These are phyloP conservation scores for Luperina testacea DNA, from an alignment of 2,888 invertebrate genomes.

Conservation along the genomic window DNA sequence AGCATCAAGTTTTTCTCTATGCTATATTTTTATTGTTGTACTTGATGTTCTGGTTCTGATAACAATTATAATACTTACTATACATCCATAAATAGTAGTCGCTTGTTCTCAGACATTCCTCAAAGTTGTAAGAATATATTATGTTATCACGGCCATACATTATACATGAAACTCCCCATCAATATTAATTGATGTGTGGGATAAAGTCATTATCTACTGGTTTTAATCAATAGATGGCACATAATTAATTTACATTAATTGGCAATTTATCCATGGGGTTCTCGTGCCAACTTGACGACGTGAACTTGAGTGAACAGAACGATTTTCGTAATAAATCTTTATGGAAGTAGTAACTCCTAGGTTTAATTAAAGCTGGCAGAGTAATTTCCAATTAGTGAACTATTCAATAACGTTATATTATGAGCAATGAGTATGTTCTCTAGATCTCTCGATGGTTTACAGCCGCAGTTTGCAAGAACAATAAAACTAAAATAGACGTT, in stretches of 20 bases:
- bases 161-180: conserved; percentile 15
- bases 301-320: conserved; percentile 25
- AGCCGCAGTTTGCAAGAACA: conserved; percentile 18
- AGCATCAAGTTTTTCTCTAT: conserved; percentile 36
- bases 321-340: conserved; percentile 24
- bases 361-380: conserved; percentile 36
- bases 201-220: conserved; percentile 32
- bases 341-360: conserved; percentile 31
- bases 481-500: conserved; percentile 24
- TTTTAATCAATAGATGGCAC: conserved; percentile 23
- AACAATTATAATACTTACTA: conserved; percentile 21
- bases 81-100: conserved; percentile 9
- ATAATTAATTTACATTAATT: conserved; percentile 39
- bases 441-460: conserved; percentile 34
- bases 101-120: conserved; percentile 24
- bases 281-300: neutral
- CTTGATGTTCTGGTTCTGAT: conserved; percentile 25
- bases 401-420: conserved; percentile 32
- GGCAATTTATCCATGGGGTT: conserved; percentile 18
- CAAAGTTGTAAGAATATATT: conserved; percentile 1
- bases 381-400: conserved; percentile 58
- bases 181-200: conserved; percentile 31
- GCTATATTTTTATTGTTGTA: conserved; percentile 11
- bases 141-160: conserved; percentile 18
- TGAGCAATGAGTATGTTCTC: conserved; percentile 6